Percentiles rank a stretch among this genome's conserved stretches.
Conservation (phyloP, 1,140 invertebrate genomes). For the Helicoverpa armigera region DNA sequence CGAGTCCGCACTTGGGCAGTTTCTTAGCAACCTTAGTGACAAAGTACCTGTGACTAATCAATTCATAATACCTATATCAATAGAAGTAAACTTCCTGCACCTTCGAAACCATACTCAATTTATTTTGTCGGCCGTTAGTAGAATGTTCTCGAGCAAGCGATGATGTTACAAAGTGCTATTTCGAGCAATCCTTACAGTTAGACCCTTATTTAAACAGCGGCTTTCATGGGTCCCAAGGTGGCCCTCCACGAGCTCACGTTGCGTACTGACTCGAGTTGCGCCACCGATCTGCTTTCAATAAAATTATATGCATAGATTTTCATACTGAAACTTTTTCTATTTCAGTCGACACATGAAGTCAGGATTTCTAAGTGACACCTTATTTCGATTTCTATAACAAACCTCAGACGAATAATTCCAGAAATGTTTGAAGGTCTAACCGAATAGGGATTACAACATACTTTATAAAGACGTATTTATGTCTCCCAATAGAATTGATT, state of each 20-base stretch:
- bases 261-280: constrained; percentile 53
- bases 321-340: constrained; percentile 44
- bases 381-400: too few species aligned
- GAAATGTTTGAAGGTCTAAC: background rate
- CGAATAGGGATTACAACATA: constrained; percentile 29
- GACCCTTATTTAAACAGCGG: constrained; percentile 50
- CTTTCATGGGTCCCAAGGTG: constrained; percentile 45
- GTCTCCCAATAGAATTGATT: constrained; percentile 26
- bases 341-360: constrained; percentile 9
- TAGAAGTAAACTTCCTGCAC: too few species aligned
- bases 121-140: too few species aligned
- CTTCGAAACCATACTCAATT: too few species aligned
- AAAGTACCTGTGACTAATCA: too few species aligned
- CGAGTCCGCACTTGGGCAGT: too few species aligned
- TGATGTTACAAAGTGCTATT: constrained; percentile 47
- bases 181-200: constrained; percentile 46
- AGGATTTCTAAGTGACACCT: background rate
- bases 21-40: too few species aligned
- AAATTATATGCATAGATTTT: constrained; percentile 49
- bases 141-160: constrained; percentile 31
- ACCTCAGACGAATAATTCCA: background rate
- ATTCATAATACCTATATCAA: too few species aligned
- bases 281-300: constrained; percentile 45
- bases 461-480: constrained; percentile 45
- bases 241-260: constrained; percentile 51